Percentiles rank a stretch among this genome's conserved stretches.
These are phyloP conservation scores for Coryphaenoides rupestris DNA, from an alignment of 2,113 vertebrate genomes.

Conservation along the genomic window DNA sequence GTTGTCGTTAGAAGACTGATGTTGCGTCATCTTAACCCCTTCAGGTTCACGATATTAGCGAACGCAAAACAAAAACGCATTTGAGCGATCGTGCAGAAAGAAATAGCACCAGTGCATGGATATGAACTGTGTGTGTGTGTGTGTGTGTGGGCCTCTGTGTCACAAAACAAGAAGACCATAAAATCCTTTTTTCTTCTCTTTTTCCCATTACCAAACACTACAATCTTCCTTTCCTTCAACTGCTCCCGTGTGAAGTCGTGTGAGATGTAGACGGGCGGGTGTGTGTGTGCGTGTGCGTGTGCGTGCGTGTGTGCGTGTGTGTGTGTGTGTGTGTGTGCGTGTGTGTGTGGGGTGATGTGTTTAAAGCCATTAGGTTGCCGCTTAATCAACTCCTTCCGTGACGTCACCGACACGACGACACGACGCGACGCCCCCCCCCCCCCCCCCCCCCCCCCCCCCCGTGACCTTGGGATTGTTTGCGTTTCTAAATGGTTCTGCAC, in stretches of 20 bases:
- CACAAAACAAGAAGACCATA: constrained; percentile 68
- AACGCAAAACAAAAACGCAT: constrained; percentile 41
- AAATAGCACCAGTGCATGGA: neutral
- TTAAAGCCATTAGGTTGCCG: constrained; percentile 98
- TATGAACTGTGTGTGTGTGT: no score
- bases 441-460: constrained; percentile 88
- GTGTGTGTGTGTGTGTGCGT: no score
- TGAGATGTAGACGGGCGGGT: constrained; percentile 78
- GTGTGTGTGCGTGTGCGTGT: no score
- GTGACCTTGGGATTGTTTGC: constrained; percentile 98
- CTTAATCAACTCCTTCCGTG: no score
- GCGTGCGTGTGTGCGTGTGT: no score
- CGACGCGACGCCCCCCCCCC: constrained; percentile 89
- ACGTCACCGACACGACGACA: constrained; percentile 87
- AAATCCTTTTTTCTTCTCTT: constrained; percentile 67
- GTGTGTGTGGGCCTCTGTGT: no score
- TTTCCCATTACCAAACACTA: constrained; percentile 78
- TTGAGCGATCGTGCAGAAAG: constrained; percentile 12
- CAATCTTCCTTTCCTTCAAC: constrained; percentile 81
- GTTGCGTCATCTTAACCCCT: constrained; percentile 55
- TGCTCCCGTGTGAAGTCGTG: constrained; percentile 87
- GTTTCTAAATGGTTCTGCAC: constrained; percentile 88
- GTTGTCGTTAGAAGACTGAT: constrained; percentile 53
- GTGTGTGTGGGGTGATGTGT: no score
- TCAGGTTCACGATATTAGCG: constrained; percentile 34